Percentiles rank a stretch among this genome's conserved stretches.
phyloP scores from a whole-genome alignment of 1,140 invertebrate genomes.

The Linepithema humile region DNA sequence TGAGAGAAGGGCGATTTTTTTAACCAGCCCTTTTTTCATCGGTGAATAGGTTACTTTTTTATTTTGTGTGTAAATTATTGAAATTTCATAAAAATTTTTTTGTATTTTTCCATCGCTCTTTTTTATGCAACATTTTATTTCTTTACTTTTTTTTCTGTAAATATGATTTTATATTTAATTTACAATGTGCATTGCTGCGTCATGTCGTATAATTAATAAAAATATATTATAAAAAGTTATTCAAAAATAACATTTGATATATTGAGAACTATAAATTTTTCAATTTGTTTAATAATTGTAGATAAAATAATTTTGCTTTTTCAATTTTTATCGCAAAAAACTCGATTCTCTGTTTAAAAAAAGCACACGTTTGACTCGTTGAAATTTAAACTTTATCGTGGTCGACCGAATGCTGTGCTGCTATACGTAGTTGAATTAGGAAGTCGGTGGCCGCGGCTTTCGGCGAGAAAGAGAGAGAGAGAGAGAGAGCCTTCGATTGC shows the following conservation, averaged over 20 bases:
- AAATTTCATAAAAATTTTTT: slow-evolving; percentile 1
- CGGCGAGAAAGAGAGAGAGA: too few species aligned
- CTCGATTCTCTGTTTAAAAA: background rate
- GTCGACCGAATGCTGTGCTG: slow-evolving; percentile 20
- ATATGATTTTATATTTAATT: slow-evolving; percentile 38
- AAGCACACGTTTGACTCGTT: background rate
- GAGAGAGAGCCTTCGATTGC: slow-evolving; percentile 59
- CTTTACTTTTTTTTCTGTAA: background rate
- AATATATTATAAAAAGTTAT: background rate
- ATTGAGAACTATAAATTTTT: background rate
- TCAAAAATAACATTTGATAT: background rate
- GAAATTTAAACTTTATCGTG: slow-evolving; percentile 40
- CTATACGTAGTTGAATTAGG: slow-evolving; percentile 58
- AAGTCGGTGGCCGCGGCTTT: slow-evolving; percentile 40
- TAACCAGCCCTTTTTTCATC: background rate
- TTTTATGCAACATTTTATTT: slow-evolving; percentile 15
- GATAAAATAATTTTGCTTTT: background rate
- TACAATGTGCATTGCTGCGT: background rate
- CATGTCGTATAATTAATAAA: background rate
- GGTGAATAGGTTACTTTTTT: background rate
- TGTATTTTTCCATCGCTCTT: background rate
- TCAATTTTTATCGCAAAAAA: background rate
- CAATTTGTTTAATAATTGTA: slow-evolving; percentile 4
- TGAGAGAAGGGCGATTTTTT: background rate
- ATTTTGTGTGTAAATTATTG: slow-evolving; percentile 16